Evolutionary conservation across 2,113 vertebrate species (phyloP), one percentile per base, ranked within the genome.

Genomic region (Ceyx melanurus): DNA sequence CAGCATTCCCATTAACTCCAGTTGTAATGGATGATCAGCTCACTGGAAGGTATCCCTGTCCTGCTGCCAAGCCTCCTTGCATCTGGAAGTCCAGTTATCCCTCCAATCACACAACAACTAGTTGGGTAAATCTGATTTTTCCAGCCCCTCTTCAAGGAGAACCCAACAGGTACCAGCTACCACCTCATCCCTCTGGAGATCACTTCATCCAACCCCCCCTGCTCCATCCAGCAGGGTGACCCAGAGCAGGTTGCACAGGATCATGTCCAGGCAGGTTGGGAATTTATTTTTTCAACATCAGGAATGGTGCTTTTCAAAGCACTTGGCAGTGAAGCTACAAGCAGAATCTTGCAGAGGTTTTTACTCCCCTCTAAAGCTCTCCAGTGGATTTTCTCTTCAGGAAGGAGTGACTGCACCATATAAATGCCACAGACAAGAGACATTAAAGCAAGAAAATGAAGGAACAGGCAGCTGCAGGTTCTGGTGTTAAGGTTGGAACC

Each of bases 261-360:
- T 58, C 19, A 15, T 51, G 25, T 51, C 25, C 50, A 51, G 50
- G 50, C 23, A 7, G 50, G 23, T 26, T 14, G 25, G 50, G 23
- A 51, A 26, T 51, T 54, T 56, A 26, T 51, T 54, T 56, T 31
- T 31, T 56, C 43, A 86, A 40, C 25, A 74, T 17, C 29, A 60
- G 20, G 67, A 76, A 80, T n/a, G 46, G 26, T 80, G 51, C 76
- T 92, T 91, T 89, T 80, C 37, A 3, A 58, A 74, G 50, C 11
- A 29, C 50, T 82, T 84, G 81, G 65, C 81, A 87, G 45, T 23
- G 45, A 72, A 89, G 71, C 57, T 87, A 54, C 82, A 68, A 84
- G 81, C 53, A 90, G 42, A 37, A 72, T 78, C 89, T 93, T 84
- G 73, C 61, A 75, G 88, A 81, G 19, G 35, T 86, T 95, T 92